phyloP scores from a whole-genome alignment of 2,113 vertebrate genomes.

The Spilogale gracilis region DNA sequence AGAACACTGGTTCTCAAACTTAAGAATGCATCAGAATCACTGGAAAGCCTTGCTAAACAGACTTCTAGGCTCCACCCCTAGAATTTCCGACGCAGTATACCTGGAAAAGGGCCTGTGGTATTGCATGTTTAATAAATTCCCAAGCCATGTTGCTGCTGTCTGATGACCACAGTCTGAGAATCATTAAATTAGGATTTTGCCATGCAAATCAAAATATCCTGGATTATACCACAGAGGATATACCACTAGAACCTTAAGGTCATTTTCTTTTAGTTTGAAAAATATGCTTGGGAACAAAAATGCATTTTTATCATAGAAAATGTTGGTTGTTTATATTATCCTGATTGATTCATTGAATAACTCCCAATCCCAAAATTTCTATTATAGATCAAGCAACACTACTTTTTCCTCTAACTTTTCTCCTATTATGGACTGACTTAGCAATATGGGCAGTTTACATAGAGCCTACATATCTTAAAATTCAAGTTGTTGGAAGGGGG shows the following conservation, averaged over 20 bases:
- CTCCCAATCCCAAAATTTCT: background rate
- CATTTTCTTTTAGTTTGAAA: conserved; percentile 52
- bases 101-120: background rate
- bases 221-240: background rate
- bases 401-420: conserved; percentile 41
- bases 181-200: background rate
- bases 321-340: background rate
- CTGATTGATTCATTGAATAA: conserved; percentile 30
- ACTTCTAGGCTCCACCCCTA: background rate
- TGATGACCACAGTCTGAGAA: background rate
- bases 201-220: conserved; percentile 31
- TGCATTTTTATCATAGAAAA: conserved; percentile 43
- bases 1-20: background rate
- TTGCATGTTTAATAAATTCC: background rate
- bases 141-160: background rate
- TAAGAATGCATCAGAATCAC: background rate
- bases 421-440: background rate
- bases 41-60: background rate
- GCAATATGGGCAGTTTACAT: background rate
- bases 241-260: background rate
- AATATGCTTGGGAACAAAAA: background rate
- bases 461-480: conserved; percentile 5
- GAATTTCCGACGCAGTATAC: conserved; percentile 9
- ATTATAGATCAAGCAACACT: background rate
- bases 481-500: background rate